Conservation (phyloP, 92 coral and sea anemone species). For the Epizoanthus scotinus region DNA sequence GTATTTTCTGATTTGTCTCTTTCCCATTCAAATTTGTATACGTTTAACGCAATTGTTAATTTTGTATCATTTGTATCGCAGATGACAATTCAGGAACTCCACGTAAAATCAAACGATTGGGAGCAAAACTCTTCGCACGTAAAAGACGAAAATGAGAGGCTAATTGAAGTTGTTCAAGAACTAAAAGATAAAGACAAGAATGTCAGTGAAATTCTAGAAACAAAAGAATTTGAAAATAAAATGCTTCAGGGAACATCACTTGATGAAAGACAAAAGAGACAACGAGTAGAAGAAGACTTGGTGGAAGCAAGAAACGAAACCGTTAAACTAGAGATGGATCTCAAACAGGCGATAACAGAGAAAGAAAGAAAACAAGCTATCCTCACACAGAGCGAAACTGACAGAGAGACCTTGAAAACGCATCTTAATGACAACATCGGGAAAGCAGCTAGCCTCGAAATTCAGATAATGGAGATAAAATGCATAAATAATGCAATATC, state of each 20-base stretch:
- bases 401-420: constrained; percentile 54
- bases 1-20: too few relatives aligned
- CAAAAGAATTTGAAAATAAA: not conserved
- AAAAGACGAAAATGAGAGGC: constrained; percentile 57
- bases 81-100: constrained; percentile 32
- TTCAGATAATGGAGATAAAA: constrained; percentile 77
- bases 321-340: constrained; percentile 61
- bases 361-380: constrained; percentile 57
- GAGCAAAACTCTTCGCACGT: constrained; percentile 30
- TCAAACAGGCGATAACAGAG: constrained; percentile 55
- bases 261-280: constrained; percentile 40
- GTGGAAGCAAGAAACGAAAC: constrained; percentile 63
- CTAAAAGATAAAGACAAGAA: constrained; percentile 58
- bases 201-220: constrained; percentile 41
- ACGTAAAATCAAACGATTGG: constrained; percentile 44
- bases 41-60: too few relatives aligned
- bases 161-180: constrained; percentile 54
- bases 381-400: constrained; percentile 71
- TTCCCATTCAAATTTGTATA: too few relatives aligned
- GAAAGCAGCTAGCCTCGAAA: constrained; percentile 71
- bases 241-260: not conserved
- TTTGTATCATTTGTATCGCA: not conserved
- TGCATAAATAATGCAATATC: constrained; percentile 77
- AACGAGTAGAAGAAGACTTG: constrained; percentile 64
- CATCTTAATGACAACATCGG: constrained; percentile 82